Conservation (phyloP, 2,888 invertebrate species). For the Drosophila eohydei region DNA sequence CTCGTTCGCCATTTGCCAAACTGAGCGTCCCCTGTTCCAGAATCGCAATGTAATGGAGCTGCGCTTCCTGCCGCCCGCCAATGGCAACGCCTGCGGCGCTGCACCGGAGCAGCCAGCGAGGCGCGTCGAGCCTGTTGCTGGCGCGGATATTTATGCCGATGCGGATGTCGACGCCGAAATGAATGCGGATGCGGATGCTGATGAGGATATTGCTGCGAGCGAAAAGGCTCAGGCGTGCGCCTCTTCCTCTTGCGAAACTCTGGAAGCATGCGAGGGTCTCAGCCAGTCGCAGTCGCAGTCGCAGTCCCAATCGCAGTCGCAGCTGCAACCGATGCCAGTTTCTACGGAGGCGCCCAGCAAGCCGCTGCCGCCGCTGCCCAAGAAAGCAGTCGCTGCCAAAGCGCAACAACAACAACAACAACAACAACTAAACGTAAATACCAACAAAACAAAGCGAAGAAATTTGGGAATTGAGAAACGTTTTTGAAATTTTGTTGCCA, state of each 20-base stretch:
- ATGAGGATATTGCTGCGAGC: slow-evolving; percentile 7
- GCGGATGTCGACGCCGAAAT: slow-evolving; percentile 10
- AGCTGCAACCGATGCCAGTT: slow-evolving; percentile 30
- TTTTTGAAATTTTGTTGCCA: slow-evolving; percentile 31
- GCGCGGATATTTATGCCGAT: slow-evolving; percentile 27
- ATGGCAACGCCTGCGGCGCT: slow-evolving; percentile 27
- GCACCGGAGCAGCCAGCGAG: background rate
- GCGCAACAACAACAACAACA: slow-evolving; percentile 53
- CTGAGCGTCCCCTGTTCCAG: slow-evolving; percentile 84
- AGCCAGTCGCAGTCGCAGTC: slow-evolving; percentile 44
- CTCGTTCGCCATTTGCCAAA: slow-evolving; percentile 73
- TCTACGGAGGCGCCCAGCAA: slow-evolving; percentile 73
- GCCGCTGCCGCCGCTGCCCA: slow-evolving; percentile 81
- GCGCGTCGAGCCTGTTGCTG: background rate
- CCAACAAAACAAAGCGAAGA: slow-evolving; percentile 15
- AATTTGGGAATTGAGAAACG: slow-evolving; percentile 24
- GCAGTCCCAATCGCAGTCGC: slow-evolving; percentile 23
- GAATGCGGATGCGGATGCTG: slow-evolving; percentile 30
- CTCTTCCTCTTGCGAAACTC: slow-evolving; percentile 82
- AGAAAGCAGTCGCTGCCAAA: slow-evolving; percentile 56
- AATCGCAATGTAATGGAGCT: slow-evolving; percentile 85
- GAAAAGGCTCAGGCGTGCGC: slow-evolving; percentile 56
- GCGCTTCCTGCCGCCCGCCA: slow-evolving; percentile 81
- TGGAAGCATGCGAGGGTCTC: slow-evolving; percentile 79
- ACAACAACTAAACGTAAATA: slow-evolving; percentile 59